Percentiles rank a stretch among this genome's conserved stretches.
phyloP scores from a whole-genome alignment of 2,797 vertebrate genomes.

The Micropoecilia bifurca region DNA sequence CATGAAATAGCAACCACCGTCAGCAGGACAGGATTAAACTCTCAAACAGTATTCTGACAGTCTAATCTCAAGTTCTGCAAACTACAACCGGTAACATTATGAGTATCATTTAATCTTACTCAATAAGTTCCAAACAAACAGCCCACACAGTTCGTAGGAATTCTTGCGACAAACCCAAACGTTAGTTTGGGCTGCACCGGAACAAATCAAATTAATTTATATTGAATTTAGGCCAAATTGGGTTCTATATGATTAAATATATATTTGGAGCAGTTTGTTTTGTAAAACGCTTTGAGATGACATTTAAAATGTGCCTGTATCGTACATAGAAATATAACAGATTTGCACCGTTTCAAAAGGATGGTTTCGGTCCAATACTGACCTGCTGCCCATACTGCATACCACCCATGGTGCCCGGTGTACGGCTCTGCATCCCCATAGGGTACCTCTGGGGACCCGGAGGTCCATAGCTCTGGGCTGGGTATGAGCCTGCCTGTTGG shows the following conservation, averaged over 20 bases:
- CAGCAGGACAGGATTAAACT: not conserved
- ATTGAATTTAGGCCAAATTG: not conserved
- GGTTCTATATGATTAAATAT: not conserved
- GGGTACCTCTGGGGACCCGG: slow-evolving; percentile 83
- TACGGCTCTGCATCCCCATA: slow-evolving; percentile 90
- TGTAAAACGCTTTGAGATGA: not conserved
- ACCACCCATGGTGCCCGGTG: slow-evolving; percentile 87
- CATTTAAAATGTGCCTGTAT: not conserved
- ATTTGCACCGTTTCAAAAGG: not conserved
- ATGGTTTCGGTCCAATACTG: slow-evolving; percentile 43
- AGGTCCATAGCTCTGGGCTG: slow-evolving; percentile 71
- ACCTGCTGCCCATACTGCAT: slow-evolving; percentile 97
- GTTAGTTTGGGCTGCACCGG: not conserved
- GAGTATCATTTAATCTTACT: not conserved
- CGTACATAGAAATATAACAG: not conserved
- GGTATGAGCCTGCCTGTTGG: slow-evolving; percentile 73
- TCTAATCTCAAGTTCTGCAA: no score
- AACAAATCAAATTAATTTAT: not conserved
- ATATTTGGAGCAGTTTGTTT: not conserved
- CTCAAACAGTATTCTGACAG: not conserved
- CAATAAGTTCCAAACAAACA: not conserved
- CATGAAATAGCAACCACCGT: not conserved
- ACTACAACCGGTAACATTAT: not conserved
- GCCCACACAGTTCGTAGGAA: not conserved
- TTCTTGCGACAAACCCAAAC: not conserved